These are phyloP conservation scores for Danio albolineatus DNA, from an alignment of 2,797 vertebrate genomes.

Conservation along the genomic window DNA sequence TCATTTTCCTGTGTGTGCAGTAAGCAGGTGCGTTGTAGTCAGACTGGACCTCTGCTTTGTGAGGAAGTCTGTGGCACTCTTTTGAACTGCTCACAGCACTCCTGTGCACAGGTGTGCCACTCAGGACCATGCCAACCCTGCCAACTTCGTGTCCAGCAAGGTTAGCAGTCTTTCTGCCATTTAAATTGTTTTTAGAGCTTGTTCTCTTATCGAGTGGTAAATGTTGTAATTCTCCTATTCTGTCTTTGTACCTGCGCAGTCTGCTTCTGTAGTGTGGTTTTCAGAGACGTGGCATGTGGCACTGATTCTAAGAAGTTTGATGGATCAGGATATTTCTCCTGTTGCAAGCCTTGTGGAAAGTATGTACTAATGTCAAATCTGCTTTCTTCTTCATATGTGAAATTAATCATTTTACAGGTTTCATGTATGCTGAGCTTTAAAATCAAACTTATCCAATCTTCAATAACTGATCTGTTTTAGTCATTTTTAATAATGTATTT, in stretches of 20 bases:
- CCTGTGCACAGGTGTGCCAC: constrained; percentile 91
- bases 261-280: constrained; percentile 89
- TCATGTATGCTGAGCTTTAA: background rate
- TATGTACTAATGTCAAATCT: constrained; percentile 74
- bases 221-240: background rate
- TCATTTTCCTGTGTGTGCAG: constrained; percentile 70
- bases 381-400: background rate
- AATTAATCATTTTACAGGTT: background rate
- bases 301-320: constrained; percentile 85
- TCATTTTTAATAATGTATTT: background rate
- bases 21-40: constrained; percentile 94
- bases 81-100: constrained; percentile 91
- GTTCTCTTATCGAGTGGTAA: background rate
- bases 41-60: constrained; percentile 85
- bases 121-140: constrained; percentile 88
- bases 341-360: constrained; percentile 91
- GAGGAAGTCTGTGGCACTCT: constrained; percentile 84
- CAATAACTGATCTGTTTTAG: background rate
- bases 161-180: constrained; percentile 71
- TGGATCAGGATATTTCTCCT: constrained; percentile 89
- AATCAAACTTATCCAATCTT: too few relatives aligned
- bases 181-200: background rate
- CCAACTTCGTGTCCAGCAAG: constrained; percentile 86
- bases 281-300: constrained; percentile 87
- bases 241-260: constrained; percentile 70